Evolutionary conservation across 2,797 vertebrate genomes (phyloP).

Genomic region (Limnodromus scolopaceus): DNA sequence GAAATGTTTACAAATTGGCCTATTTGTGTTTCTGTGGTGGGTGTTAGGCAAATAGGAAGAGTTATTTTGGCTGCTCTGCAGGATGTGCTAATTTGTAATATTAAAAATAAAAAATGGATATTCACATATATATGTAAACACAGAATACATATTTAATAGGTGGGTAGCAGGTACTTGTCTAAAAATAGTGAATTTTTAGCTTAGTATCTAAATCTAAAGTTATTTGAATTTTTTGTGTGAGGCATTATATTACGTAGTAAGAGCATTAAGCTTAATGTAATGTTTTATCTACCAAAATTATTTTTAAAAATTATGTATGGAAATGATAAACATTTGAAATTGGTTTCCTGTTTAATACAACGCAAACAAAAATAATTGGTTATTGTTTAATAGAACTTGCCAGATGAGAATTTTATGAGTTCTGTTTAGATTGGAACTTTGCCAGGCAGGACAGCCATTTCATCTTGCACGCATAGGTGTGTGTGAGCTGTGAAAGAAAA

Average conservation of each 20-base stretch:
- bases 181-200: constrained; percentile 25
- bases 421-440: constrained; percentile 52
- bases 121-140: constrained; percentile 38
- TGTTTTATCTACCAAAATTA: constrained; percentile 4
- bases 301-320: not conserved
- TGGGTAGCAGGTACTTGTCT: not conserved
- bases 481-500: not conserved
- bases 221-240: not conserved
- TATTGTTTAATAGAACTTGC: constrained; percentile 59
- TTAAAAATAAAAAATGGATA: constrained; percentile 56
- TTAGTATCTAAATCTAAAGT: constrained; percentile 15
- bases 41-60: constrained; percentile 23
- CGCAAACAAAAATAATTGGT: not conserved
- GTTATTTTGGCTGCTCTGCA: constrained; percentile 37
- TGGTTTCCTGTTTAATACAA: constrained; percentile 53
- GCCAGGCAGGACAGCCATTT: not conserved
- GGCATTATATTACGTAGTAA: not conserved
- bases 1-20: constrained; percentile 24
- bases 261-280: not conserved
- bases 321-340: constrained; percentile 37
- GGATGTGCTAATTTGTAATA: constrained; percentile 40
- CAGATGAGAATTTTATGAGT: constrained; percentile 10
- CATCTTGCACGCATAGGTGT: not conserved
- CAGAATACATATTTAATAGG: constrained; percentile 20
- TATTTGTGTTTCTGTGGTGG: constrained; percentile 43